Percentiles rank a stretch among this genome's conserved stretches.
Conservation (phyloP, 2,113 vertebrate species). For the Parus major region DNA sequence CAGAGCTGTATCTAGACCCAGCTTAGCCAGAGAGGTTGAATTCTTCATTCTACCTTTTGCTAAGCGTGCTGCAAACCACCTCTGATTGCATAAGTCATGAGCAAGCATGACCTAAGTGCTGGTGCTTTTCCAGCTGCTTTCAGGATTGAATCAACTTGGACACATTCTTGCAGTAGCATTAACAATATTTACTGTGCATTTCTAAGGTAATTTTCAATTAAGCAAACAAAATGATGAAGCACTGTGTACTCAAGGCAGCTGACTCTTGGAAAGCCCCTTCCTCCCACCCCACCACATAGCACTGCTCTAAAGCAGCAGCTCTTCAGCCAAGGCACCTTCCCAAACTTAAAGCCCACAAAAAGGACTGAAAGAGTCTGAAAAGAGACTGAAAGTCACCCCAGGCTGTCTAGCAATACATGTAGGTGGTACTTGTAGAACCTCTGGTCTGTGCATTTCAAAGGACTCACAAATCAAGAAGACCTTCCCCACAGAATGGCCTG, state of each 20-base stretch:
- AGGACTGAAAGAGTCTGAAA: neutral
- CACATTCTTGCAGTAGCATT: neutral
- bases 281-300: fast-evolving
- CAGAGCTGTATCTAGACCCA: neutral
- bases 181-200: neutral
- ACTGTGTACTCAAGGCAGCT: neutral
- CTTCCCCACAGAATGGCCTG: neutral
- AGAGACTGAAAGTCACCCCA: neutral
- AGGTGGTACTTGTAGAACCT: neutral
- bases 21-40: neutral
- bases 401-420: fast-evolving
- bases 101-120: neutral
- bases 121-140: neutral
- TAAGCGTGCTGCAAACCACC: neutral
- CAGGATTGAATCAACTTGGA: neutral
- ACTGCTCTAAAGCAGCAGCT: neutral
- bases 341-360: neutral
- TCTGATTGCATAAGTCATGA: neutral
- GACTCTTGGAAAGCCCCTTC: neutral
- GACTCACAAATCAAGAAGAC: neutral
- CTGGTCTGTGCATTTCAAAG: neutral
- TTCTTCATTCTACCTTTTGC: neutral
- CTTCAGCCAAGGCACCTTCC: neutral
- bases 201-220: neutral
- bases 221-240: neutral